A percentile compares a stretch with the other conserved stretches of the same genome.
These are phyloP conservation scores for Lithobates pipiens DNA, from an alignment of 2,797 vertebrate species.

Conservation along the genomic window DNA sequence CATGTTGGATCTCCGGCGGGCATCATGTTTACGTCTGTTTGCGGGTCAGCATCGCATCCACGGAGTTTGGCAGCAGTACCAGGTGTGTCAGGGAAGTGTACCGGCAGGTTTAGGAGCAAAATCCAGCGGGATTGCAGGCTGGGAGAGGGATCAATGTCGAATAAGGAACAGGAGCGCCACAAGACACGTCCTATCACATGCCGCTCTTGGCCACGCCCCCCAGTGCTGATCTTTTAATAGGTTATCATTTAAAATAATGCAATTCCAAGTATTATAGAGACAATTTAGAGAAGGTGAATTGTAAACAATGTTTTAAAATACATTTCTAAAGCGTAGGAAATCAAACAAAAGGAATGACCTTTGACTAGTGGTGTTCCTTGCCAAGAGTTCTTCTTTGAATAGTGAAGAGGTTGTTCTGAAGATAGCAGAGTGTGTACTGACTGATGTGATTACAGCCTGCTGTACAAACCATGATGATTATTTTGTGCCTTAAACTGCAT, in stretches of 20 bases:
- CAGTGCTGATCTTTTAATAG: not conserved
- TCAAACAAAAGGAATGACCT: slow-evolving; percentile 41
- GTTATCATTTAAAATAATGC: not conserved
- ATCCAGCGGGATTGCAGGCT: no score
- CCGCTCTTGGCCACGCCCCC: no score
- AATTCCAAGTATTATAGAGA: not conserved
- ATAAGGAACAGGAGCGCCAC: no score
- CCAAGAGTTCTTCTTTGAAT: slow-evolving; percentile 11
- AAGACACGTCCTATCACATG: no score
- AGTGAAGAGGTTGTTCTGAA: slow-evolving; percentile 31
- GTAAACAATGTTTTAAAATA: slow-evolving; percentile 26
- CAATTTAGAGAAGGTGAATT: slow-evolving; percentile 21
- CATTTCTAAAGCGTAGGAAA: slow-evolving; percentile 29
- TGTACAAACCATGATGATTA: slow-evolving; percentile 15
- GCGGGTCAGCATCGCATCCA: no score
- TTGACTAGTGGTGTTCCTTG: slow-evolving; percentile 19
- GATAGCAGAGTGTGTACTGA: slow-evolving; percentile 12
- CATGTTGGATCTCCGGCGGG: no score
- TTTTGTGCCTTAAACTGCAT: slow-evolving; percentile 18
- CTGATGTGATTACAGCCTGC: slow-evolving; percentile 22
- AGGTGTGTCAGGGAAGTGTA: no score
- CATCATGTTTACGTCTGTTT: no score
- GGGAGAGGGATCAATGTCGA: no score
- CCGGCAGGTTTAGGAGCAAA: no score
- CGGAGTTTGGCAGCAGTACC: no score